Evolutionary conservation across 1,140 invertebrate species (phyloP).

Genomic region (Venturia canescens): DNA sequence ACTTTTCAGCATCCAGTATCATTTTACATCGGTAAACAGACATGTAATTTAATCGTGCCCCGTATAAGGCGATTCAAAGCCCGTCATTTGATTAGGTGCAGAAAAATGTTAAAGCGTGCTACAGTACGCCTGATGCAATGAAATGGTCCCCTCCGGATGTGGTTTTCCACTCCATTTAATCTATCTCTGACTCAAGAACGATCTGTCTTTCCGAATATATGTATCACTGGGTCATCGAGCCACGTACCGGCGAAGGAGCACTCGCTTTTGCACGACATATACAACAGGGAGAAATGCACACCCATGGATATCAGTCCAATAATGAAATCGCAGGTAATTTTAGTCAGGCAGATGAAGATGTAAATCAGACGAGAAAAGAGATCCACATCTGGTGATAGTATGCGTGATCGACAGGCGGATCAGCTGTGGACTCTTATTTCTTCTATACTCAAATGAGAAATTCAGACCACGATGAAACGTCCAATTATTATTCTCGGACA

Average conservation of each 20-base stretch:
- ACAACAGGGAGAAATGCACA: not conserved
- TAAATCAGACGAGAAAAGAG: not conserved
- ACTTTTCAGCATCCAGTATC: too few relatives aligned
- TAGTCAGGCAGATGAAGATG: too few relatives aligned
- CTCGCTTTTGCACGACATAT: constrained; percentile 69
- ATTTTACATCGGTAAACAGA: too few relatives aligned
- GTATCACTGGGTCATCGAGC: constrained; percentile 71
- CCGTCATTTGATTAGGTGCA: not conserved
- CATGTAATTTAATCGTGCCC: too few relatives aligned
- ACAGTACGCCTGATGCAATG: not conserved
- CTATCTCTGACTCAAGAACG: not conserved
- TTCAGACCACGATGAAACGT: not conserved
- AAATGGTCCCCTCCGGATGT: constrained; percentile 11
- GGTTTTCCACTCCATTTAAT: constrained; percentile 34
- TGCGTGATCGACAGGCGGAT: not conserved
- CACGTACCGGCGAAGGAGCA: constrained; percentile 34
- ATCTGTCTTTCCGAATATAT: constrained; percentile 54
- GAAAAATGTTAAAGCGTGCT: not conserved
- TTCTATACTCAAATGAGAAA: not conserved
- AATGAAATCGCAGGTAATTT: constrained; percentile 3
- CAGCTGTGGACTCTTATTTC: not conserved
- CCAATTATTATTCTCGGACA: not conserved
- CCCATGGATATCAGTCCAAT: constrained; percentile 54
- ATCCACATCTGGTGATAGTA: not conserved
- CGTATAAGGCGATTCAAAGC: too few relatives aligned